phyloP scores from a whole-genome alignment of 2,888 invertebrate species.

The Tuberolachnus salignus region DNA sequence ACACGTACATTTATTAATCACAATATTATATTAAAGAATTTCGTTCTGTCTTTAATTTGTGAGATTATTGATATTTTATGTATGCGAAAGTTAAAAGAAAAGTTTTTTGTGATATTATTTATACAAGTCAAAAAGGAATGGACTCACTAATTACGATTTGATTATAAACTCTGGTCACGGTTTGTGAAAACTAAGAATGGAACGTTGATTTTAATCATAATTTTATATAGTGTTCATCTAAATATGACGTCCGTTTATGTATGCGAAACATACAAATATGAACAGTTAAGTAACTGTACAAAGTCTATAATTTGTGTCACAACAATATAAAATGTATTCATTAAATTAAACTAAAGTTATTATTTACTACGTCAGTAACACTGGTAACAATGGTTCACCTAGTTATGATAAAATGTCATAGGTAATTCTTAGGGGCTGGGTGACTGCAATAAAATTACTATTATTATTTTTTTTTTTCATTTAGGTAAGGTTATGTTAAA shows the following conservation, averaged over 20 bases:
- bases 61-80: no score
- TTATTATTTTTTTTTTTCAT: no score
- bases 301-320: background rate
- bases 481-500: background rate
- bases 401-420: no score
- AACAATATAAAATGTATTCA: constrained; percentile 5
- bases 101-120: background rate
- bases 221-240: background rate
- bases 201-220: background rate
- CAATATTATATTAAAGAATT: no score
- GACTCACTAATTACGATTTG: background rate
- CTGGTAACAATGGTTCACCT: no score
- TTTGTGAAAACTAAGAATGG: background rate
- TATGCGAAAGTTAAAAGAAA: background rate
- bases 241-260: constrained; percentile 4
- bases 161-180: constrained; percentile 17
- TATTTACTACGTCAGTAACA: no score
- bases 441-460: no score
- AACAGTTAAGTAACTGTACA: constrained; percentile 19
- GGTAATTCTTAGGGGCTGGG: no score
- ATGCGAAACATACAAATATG: constrained; percentile 1
- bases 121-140: background rate
- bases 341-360: background rate
- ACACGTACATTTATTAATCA: background rate
- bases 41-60: no score